A percentile compares a stretch with the other conserved stretches of the same genome.
Evolutionary conservation across 2,113 vertebrate genomes (phyloP).

Genomic region (Cavia aperea): DNA sequence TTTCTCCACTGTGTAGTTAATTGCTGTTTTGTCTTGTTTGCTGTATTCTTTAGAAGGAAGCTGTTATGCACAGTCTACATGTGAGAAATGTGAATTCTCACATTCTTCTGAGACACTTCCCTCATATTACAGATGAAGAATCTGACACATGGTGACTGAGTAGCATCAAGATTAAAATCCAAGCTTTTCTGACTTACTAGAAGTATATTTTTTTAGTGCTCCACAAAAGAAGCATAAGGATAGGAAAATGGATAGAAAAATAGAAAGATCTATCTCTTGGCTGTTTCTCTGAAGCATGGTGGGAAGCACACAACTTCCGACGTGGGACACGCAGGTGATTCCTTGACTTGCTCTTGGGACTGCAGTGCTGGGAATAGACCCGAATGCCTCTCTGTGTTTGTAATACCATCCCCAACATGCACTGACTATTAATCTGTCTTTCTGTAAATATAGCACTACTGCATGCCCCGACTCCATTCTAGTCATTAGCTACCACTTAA

Average conservation of each 20-base stretch:
- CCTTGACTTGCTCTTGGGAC: background rate
- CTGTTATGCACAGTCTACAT: background rate
- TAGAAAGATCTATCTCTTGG: background rate
- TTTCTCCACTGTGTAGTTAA: background rate
- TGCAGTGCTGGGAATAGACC: background rate
- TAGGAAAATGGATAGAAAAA: background rate
- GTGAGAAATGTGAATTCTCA: background rate
- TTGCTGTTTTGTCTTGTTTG: background rate
- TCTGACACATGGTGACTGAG: background rate
- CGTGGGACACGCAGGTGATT: background rate
- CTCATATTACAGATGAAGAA: background rate
- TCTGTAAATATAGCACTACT: background rate
- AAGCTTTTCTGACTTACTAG: background rate
- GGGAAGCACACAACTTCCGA: background rate
- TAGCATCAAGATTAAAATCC: background rate
- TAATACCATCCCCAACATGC: background rate
- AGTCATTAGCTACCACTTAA: slow-evolving; percentile 11
- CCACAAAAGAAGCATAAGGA: background rate
- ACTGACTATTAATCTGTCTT: background rate
- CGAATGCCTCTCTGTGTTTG: background rate
- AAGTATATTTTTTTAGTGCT: background rate
- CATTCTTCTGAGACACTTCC: background rate
- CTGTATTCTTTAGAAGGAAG: background rate
- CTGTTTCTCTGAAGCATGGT: background rate
- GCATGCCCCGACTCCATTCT: background rate